Evolutionary conservation across 2,797 vertebrate species (phyloP), one percentile per base, ranked within the genome.

Genomic region (Phaenicophaeus curvirostris): DNA sequence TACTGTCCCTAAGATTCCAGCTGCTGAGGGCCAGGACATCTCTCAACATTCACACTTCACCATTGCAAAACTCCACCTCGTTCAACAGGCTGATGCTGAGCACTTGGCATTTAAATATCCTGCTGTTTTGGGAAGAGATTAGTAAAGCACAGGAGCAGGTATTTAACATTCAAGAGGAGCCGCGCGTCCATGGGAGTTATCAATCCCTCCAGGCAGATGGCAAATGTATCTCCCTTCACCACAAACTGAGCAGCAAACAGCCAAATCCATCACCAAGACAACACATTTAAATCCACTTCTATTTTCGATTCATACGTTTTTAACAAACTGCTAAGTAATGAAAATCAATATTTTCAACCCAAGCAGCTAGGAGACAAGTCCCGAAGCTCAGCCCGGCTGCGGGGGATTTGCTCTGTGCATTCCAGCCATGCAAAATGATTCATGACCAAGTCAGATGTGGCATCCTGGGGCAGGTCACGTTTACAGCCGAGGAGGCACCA

Each of bases 191-290:
- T 2, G 37, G 69, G 61, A 87, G 74, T 63, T 74, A 93, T 91
- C 96, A 41, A 55, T 93, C 97, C 66, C 61, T 80, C 77, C 76
- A 33, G 67, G 95, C 97, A 96, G 96, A 95, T 87, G 97, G 97
- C 21, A 82, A 94, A 90, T 19, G 82, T 66, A 62, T 88, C 95
- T 92, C 92, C 89, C 95, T 96, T 83, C 90, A 85, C 91, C 82
- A 95, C 93, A 79, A 96, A 94, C 42, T 41, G 94, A 97, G 95
- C 96, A 96, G 91, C 96, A 76, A 95, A 92, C 90, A 59, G 53
- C 90, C 76, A 78, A 71, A 96, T 79, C 61, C 93, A 91, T 95
- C 95, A 94, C 93, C 89, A 51, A 88, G 87, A 87, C 93, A 84
- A 88, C 74, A 35, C 39, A 57, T 85, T 92, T 74, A 85, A 89